A percentile compares a stretch with the other conserved stretches of the same genome.
phyloP scores from a whole-genome alignment of 2,797 vertebrate species.

The Girardinus metallicus region DNA sequence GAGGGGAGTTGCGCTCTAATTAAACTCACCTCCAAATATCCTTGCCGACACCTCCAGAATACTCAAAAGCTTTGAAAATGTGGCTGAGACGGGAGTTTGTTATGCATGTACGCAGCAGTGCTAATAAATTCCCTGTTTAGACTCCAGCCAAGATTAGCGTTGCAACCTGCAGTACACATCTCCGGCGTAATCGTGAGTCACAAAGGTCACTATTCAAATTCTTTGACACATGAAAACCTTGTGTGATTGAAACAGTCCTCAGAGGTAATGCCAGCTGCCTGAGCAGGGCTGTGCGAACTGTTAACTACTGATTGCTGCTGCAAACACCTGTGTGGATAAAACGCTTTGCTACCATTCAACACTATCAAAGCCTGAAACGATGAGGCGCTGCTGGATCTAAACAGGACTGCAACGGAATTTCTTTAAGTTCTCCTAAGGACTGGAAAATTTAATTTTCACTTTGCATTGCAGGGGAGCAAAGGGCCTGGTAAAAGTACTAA shows the following conservation, averaged over 20 bases:
- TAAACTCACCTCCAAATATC: slow-evolving; percentile 82
- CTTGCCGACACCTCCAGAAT: slow-evolving; percentile 77
- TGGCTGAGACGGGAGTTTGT: slow-evolving; percentile 67
- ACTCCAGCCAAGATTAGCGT: slow-evolving; percentile 73
- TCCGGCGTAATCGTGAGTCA: slow-evolving; percentile 53
- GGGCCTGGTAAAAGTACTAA: neutral
- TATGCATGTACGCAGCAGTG: slow-evolving; percentile 65
- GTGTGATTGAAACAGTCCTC: slow-evolving; percentile 69
- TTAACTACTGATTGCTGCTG: slow-evolving; percentile 64
- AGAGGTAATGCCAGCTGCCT: slow-evolving; percentile 69
- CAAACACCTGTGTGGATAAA: slow-evolving; percentile 75
- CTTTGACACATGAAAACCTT: slow-evolving; percentile 74
- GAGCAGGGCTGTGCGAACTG: slow-evolving; percentile 60
- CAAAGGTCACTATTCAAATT: slow-evolving; percentile 73
- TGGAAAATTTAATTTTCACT: slow-evolving; percentile 13
- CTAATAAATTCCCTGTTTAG: slow-evolving; percentile 79
- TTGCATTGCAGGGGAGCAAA: slow-evolving; percentile 17
- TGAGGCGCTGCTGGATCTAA: slow-evolving; percentile 38
- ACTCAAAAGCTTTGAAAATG: slow-evolving; percentile 73
- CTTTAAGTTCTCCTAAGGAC: slow-evolving; percentile 16
- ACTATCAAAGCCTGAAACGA: slow-evolving; percentile 61
- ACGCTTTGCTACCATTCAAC: slow-evolving; percentile 58
- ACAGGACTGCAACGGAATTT: slow-evolving; percentile 20
- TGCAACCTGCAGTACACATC: slow-evolving; percentile 70
- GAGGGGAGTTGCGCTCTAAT: slow-evolving; percentile 78